Conservation (phyloP, 2,888 invertebrate species). For the Thalpophila matura region DNA sequence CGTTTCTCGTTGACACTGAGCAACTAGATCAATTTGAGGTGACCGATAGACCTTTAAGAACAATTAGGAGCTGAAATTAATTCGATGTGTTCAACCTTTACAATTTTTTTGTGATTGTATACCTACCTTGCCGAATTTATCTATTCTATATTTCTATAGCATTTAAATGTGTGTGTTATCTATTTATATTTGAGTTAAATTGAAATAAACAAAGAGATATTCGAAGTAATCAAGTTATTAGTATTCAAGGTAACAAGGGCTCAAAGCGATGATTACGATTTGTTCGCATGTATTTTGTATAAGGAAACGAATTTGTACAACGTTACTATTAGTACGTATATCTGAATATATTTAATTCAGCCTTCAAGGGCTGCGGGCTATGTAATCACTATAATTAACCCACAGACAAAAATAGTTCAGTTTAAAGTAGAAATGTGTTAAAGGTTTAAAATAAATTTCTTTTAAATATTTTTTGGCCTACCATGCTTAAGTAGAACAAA, state of each 20-base stretch:
- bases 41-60: slow-evolving; percentile 54
- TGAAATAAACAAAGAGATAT: slow-evolving; percentile 62
- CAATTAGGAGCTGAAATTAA: slow-evolving; percentile 28
- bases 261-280: slow-evolving; percentile 59
- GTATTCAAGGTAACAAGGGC: slow-evolving; percentile 81
- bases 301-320: slow-evolving; percentile 58
- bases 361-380: slow-evolving; percentile 48
- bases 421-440: slow-evolving; percentile 2
- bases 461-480: neutral
- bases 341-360: slow-evolving; percentile 28
- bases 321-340: slow-evolving; percentile 16
- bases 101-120: neutral
- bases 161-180: neutral
- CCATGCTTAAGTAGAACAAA: neutral
- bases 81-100: neutral
- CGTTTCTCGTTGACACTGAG: slow-evolving; percentile 57
- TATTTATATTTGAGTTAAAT: slow-evolving; percentile 18
- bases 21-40: slow-evolving; percentile 50
- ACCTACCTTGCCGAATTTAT: neutral
- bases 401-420: slow-evolving; percentile 3
- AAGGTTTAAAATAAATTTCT: neutral
- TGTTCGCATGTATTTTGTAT: slow-evolving; percentile 49
- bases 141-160: no score
- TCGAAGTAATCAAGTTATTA: slow-evolving; percentile 75
- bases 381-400: slow-evolving; percentile 44